A percentile compares a stretch with the other conserved stretches of the same genome.
Conservation (phyloP, 1,140 invertebrate species). For the Pseudobourletiella spinata region DNA sequence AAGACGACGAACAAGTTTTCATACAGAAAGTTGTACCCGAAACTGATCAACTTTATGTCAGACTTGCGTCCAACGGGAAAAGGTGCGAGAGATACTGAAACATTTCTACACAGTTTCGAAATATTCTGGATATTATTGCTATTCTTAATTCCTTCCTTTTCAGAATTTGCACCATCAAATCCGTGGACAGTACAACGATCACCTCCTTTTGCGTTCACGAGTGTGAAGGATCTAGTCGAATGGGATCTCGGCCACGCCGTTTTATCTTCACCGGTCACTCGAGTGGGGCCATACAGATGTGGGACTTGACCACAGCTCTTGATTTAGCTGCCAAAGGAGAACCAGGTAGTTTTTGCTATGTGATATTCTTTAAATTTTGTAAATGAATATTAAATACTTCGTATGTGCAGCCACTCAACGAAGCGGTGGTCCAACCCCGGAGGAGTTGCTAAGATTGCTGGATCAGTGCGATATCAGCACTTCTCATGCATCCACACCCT, state of each 20-base stretch:
- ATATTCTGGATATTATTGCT: not conserved
- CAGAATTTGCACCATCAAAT: slow-evolving; percentile 88
- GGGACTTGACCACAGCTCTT: slow-evolving; percentile 92
- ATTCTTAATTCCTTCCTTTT: slow-evolving; percentile 28
- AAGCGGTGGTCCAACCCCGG: slow-evolving; percentile 75
- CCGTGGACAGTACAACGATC: slow-evolving; percentile 88
- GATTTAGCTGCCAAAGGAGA: slow-evolving; percentile 64
- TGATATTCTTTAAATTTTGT: too few relatives aligned
- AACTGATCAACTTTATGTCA: slow-evolving; percentile 86
- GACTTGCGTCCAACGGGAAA: slow-evolving; percentile 89
- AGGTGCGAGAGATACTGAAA: slow-evolving; percentile 48
- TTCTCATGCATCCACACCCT: slow-evolving; percentile 71
- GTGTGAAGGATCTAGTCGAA: slow-evolving; percentile 85
- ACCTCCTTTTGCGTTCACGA: slow-evolving; percentile 95
- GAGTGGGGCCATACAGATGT: slow-evolving; percentile 94
- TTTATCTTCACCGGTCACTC: slow-evolving; percentile 93
- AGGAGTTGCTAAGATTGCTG: slow-evolving; percentile 77
- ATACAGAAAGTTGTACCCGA: slow-evolving; percentile 96
- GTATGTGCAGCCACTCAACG: slow-evolving; percentile 41
- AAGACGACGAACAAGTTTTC: slow-evolving; percentile 95
- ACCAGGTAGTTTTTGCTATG: slow-evolving; percentile 47
- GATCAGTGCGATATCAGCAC: slow-evolving; percentile 88
- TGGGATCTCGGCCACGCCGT: slow-evolving; percentile 78
- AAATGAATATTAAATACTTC: too few relatives aligned
- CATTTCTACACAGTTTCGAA: not conserved